Base-by-base conservation (phyloP, 2,113 vertebrate genomes). In the Carassius carassius region DNA sequence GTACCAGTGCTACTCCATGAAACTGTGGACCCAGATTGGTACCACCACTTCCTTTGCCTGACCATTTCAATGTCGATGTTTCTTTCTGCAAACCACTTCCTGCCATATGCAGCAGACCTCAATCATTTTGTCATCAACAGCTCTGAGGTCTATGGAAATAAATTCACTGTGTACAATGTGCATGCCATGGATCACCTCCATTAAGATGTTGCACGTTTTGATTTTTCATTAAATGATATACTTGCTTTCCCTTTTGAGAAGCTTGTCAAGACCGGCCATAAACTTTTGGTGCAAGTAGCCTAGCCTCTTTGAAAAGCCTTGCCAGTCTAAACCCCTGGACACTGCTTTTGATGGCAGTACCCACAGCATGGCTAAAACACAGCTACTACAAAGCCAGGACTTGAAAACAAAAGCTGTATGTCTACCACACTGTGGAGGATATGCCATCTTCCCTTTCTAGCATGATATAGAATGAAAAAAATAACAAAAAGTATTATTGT, bases 271-370 rank as follows among this genome's bases (percentile, higher is more conserved):
- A 73, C 13, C 29, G 60, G 67, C 69, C 81, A 77, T 62, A 82
- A 86, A 63, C 85, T 79, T 76, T 60, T 86, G 62, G 70, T 56
- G 3, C 85, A 86, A 51, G 79, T 86, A 17, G 78, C 41, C 69
- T 35, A 72, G 13, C 35, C 69, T 44, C 37, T 72, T 72, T 72
- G 69, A 44, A 21, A 72, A 47, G 70, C 70, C 70, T 73, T 73
- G 41, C 41, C 37, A 73, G n/a, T 73, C 41, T 13, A 47, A 73
- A 73, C 37, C 47, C 10, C 70, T 73, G 41, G n/a, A 73, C 21
- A 74, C 47, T 49, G 10, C 70, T 74, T 74, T 49, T n/a, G 10
- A 49, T 49, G 41, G n/a, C 70, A 74, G 29, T 29, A 1, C 29
- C 29, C 29, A 29, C 29, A 29, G 29, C 29, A 29, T 29, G 29